These are phyloP conservation scores for Triplophysa siluroides DNA, from an alignment of 2,113 vertebrate genomes.

Conservation along the genomic window DNA sequence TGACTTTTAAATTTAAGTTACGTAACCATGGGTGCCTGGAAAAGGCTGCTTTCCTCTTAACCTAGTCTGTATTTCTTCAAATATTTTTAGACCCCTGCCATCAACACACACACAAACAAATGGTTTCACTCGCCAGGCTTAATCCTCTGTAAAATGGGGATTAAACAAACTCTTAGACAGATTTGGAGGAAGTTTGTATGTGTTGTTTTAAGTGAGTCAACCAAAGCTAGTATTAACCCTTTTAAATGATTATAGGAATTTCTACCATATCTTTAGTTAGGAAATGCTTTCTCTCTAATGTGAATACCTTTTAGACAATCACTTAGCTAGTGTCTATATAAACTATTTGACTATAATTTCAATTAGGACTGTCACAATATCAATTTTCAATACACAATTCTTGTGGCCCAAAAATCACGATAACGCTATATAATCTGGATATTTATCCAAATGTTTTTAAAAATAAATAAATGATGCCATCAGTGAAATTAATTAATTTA, in stretches of 20 bases:
- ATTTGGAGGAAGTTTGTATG: conserved; percentile 1
- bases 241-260: not conserved
- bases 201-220: conserved; percentile 4
- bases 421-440: too few relatives aligned
- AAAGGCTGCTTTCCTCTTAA: not conserved
- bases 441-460: too few relatives aligned
- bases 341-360: too few relatives aligned
- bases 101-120: not conserved
- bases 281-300: not conserved
- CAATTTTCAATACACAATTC: too few relatives aligned
- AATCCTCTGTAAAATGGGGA: conserved; percentile 3
- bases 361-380: too few relatives aligned
- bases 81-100: not conserved
- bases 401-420: too few relatives aligned
- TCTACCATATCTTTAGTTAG: not conserved
- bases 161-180: conserved; percentile 16
- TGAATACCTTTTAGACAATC: too few relatives aligned
- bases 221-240: not conserved
- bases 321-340: too few relatives aligned
- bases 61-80: not conserved
- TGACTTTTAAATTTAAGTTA: not conserved
- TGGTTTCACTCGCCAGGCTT: conserved; percentile 1
- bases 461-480: too few relatives aligned
- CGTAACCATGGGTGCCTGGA: not conserved
- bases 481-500: too few relatives aligned